Percentiles rank a stretch among this genome's conserved stretches.
phyloP scores from a whole-genome alignment of 2,113 vertebrate species.

The Rhea pennata region DNA sequence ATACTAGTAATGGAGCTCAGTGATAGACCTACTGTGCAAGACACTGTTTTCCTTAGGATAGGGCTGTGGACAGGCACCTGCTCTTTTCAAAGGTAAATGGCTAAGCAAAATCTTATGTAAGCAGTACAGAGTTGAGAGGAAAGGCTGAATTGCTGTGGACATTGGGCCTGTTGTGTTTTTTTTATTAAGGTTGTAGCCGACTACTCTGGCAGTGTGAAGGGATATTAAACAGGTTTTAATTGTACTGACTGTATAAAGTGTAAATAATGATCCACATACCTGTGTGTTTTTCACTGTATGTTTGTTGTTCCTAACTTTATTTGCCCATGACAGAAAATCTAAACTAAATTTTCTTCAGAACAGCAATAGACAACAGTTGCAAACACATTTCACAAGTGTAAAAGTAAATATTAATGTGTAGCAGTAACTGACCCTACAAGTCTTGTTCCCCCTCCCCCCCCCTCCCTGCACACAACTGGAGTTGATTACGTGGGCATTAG shows the following conservation, averaged over 20 bases:
- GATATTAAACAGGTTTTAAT: background rate
- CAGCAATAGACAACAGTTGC: background rate
- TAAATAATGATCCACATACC: background rate
- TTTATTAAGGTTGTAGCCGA: background rate
- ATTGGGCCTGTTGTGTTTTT: background rate
- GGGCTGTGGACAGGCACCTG: background rate
- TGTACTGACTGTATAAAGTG: background rate
- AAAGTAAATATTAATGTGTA: background rate
- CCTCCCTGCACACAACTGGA: conserved; percentile 83
- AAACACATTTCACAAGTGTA: background rate
- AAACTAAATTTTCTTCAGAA: background rate
- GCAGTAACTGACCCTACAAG: background rate
- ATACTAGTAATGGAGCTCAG: background rate
- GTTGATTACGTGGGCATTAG: conserved; percentile 86
- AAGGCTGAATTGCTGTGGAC: background rate
- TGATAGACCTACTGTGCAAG: background rate
- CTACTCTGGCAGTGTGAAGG: background rate
- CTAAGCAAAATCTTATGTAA: background rate
- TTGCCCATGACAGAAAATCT: background rate
- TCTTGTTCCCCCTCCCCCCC: background rate
- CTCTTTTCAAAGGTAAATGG: background rate
- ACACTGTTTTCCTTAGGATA: background rate
- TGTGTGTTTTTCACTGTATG: background rate
- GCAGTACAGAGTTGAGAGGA: background rate
- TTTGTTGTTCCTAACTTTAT: background rate